These are phyloP conservation scores for Genyomyrus donnyi DNA, from an alignment of 2,113 vertebrate genomes.

Conservation along the genomic window DNA sequence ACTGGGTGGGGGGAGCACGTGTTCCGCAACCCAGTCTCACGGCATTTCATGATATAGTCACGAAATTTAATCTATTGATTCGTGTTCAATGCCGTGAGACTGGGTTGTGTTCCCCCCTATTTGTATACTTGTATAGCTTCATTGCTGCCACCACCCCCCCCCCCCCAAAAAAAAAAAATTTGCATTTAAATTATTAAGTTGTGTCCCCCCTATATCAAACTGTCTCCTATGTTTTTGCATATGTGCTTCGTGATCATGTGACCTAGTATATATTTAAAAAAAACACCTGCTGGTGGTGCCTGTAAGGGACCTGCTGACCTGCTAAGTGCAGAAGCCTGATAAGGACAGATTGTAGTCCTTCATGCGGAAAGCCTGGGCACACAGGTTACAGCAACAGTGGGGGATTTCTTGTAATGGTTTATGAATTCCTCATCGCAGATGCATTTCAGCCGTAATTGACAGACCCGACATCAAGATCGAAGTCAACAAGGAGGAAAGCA, in stretches of 20 bases:
- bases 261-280: not conserved
- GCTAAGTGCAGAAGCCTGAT: not conserved
- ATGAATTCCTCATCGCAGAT: not conserved
- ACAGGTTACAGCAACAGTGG: not conserved
- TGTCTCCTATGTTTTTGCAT: not conserved
- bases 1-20: not conserved
- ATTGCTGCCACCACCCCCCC: not conserved
- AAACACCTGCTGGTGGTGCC: not conserved
- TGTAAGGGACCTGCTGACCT: not conserved
- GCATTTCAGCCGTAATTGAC: constrained; percentile 68
- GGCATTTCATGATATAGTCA: too few relatives aligned
- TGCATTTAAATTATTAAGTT: not conserved
- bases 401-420: not conserved
- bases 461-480: constrained; percentile 53
- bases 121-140: not conserved
- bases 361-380: not conserved
- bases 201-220: not conserved
- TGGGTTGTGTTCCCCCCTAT: not conserved
- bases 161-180: not conserved
- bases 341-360: not conserved
- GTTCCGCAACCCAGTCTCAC: too few relatives aligned
- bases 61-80: too few relatives aligned
- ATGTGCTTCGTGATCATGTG: not conserved
- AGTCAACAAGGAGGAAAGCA: constrained; percentile 20
- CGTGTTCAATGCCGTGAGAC: too few relatives aligned